Conservation (phyloP, 2,888 invertebrate genomes). For the Nipponacmea schrenckii region DNA sequence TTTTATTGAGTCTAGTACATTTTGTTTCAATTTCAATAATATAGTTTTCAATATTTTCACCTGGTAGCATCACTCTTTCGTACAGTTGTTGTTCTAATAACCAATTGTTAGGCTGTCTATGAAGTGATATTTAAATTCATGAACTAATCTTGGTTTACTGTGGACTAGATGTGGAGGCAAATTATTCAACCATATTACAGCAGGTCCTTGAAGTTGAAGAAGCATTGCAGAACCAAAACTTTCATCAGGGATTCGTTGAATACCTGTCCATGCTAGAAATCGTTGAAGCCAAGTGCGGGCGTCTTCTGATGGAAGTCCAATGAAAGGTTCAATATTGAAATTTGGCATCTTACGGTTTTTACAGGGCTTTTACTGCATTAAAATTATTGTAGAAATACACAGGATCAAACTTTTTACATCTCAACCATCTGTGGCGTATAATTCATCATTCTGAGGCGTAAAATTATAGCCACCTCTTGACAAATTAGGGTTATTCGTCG, state of each 20-base stretch:
- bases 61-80: neutral
- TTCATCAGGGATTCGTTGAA: neutral
- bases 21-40: constrained; percentile 3
- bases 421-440: too few species aligned
- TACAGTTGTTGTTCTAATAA: neutral
- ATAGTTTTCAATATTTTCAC: constrained; percentile 3
- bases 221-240: neutral
- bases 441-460: too few species aligned
- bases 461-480: too few species aligned
- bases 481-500: too few species aligned
- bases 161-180: neutral
- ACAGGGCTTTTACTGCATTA: too few species aligned
- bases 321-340: neutral
- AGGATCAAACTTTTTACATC: too few species aligned
- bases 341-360: neutral
- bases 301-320: neutral
- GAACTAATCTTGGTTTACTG: neutral
- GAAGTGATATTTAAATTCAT: constrained; percentile 1
- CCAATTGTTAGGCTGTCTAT: neutral
- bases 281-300: neutral
- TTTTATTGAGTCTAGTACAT: constrained; percentile 1
- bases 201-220: neutral
- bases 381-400: too few species aligned
- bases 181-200: neutral
- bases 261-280: constrained; percentile 9